Conservation (phyloP, 2,797 vertebrate species). For the Labeo calbasu region DNA sequence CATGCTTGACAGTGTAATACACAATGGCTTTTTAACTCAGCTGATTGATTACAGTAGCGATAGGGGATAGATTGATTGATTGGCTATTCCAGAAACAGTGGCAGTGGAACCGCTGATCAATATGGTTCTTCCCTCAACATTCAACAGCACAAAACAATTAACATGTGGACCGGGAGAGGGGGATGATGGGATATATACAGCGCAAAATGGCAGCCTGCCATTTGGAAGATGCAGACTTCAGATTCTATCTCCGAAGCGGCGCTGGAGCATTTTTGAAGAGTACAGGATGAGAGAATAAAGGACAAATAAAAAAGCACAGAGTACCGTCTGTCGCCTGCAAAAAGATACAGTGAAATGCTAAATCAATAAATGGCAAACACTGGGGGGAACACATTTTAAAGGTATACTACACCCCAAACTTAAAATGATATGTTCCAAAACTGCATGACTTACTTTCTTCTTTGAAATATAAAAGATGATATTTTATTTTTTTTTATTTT, state of each 20-base stretch:
- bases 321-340: neutral
- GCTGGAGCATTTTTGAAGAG: neutral
- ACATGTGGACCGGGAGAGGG: constrained; percentile 23
- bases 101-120: constrained; percentile 71
- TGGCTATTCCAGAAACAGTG: constrained; percentile 73
- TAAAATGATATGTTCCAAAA: neutral
- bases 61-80: constrained; percentile 73
- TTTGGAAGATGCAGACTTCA: neutral
- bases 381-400: neutral
- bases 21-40: constrained; percentile 77
- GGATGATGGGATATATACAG: constrained; percentile 32
- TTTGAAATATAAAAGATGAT: neutral
- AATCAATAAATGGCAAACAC: neutral
- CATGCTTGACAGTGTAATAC: constrained; percentile 79
- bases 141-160: constrained; percentile 68
- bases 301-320: neutral
- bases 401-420: neutral
- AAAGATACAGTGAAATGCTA: neutral
- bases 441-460: neutral
- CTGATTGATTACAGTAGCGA: constrained; percentile 65
- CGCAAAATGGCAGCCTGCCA: constrained; percentile 20
- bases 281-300: neutral
- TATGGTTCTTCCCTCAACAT: constrained; percentile 63
- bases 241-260: neutral
- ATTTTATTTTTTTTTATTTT: too few relatives aligned